Evolutionary conservation across 1,140 invertebrate species (phyloP), one percentile per base, ranked within the genome.

Genomic region (Procambarus clarkii): DNA sequence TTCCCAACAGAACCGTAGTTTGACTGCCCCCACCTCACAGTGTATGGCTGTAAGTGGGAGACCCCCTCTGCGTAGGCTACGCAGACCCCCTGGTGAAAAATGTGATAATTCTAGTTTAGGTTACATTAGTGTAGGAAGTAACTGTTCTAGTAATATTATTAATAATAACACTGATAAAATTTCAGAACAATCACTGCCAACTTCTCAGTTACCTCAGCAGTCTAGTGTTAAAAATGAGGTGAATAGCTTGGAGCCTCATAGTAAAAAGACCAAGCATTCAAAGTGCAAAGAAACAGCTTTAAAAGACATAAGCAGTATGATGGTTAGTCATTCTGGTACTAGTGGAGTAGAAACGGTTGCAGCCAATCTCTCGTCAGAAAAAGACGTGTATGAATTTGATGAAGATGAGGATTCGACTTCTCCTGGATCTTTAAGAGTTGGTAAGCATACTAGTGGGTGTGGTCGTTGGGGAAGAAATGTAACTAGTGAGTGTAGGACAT

Each of bases 361-460:
- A 34, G 69, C 74, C 64, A 84, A 69, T 46, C 86, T 74, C 21
- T 88, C 80, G 64, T 74, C 79, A 45, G 86, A 82, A 54, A 92
- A 93, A 86, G 92, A 92, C 58, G 92, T 91, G 74, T 90, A 93
- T 79, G 87, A 92, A 44, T 92, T 91, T 86, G 91, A 93, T 54
- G 93, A 92, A 34, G 88, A 91, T 13, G 91, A 93, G 46, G 92
- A 89, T 82, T 78, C 82, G 21, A 48, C 82, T 82, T 79, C 87
- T 15, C 86, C 87, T 2, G 88, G 87, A 44, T 82, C 91, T 44
- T 80, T 93, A 21, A 91, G 92, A 79, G 88, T 93, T 80, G 93
- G 93, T 64, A 94, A 95, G 85, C 92, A 95, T 64, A 94, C 94
- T 83, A 93, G 92, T 78, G 92, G 94, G 21, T 93, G 92, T 78